Base-by-base conservation (phyloP, 2,113 vertebrate species). In the Chionis minor region DNA sequence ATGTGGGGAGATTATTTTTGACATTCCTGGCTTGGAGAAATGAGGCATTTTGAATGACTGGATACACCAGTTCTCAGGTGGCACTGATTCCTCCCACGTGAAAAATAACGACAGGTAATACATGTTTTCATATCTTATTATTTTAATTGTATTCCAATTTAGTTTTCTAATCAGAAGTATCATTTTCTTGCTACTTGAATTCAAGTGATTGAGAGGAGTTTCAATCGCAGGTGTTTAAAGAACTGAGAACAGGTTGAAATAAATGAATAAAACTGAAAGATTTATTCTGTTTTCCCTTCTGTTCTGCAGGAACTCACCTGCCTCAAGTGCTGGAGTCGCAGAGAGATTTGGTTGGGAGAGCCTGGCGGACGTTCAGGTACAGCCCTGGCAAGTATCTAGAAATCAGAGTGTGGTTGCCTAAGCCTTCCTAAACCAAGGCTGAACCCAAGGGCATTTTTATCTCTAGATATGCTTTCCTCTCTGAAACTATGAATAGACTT, bases 91-190 rank as follows among this genome's bases (percentile, higher is more conserved):
- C 86, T 82, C 27, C 47, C 23, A 12, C n/a, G 16, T 78, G 35
- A 88, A 83, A 92, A 93, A 74, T 74, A 86, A 72, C 0, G 1
- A 54, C 30, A 66, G 15, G 54, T 96, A 94, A 77, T 89, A 44
- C 62, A 54, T 49, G 15, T 92, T 96, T 94, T 94, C 83, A 89
- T 49, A 65, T 92, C 69, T 94, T 81, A 94, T 96, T 89, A 92
- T 91, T 94, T 92, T 58, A 95, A 94, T 89, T 71, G 4, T 94
- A 87, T 94, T 95, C 92, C 71, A 81, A 49, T 87, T 93, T 80
- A 66, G 27, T 81, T 95, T 96, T 91, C 56, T 94, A 87, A 94
- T 92, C 77, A 95, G 83, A 94, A 97, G 92, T 82, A 84, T 92
- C 14, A 70, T 94, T 97, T 97, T 85, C 73, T 84, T 69, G 56